Conservation (phyloP, 2,113 vertebrate species). For the Oreochromis aureus region DNA sequence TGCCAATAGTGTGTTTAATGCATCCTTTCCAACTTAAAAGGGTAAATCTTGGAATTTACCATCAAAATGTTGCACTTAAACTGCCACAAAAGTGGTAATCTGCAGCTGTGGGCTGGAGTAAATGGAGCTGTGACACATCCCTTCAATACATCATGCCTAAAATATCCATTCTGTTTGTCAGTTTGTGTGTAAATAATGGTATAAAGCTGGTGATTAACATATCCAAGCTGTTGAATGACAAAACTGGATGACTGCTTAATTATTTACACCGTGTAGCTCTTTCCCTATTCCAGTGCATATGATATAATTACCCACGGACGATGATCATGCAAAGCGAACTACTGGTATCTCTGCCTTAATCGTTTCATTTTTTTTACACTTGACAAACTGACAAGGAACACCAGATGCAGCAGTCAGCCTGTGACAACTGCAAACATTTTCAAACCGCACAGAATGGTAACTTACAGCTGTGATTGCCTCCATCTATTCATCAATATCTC, state of each 20-base stretch:
- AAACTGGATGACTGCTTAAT: not conserved
- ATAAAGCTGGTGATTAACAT: slow-evolving; percentile 1
- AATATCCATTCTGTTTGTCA: not conserved
- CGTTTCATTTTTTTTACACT: not conserved
- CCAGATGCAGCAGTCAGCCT: not conserved
- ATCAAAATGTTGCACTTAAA: not conserved
- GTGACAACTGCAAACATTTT: not conserved
- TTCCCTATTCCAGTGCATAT: slow-evolving; percentile 1
- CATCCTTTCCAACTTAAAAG: not conserved
- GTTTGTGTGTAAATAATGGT: not conserved
- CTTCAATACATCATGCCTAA: not conserved
- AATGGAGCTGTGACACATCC: not conserved
- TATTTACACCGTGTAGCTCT: slow-evolving; percentile 5
- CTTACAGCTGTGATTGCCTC: not conserved
- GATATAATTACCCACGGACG: slow-evolving; percentile 9
- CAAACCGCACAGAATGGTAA: not conserved
- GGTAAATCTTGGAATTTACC: not conserved
- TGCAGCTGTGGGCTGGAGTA: not conserved
- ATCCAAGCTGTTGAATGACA: not conserved
- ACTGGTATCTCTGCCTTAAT: not conserved
- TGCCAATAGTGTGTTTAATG: not conserved
- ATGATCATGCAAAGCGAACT: not conserved
- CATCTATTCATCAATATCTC: slow-evolving; percentile 6
- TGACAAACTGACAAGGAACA: not conserved
- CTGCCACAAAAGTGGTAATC: not conserved